Evolutionary conservation across 2,888 invertebrate genomes (phyloP), one percentile per base, ranked within the genome.

Genomic region (Lordiphosa fenestrarum): DNA sequence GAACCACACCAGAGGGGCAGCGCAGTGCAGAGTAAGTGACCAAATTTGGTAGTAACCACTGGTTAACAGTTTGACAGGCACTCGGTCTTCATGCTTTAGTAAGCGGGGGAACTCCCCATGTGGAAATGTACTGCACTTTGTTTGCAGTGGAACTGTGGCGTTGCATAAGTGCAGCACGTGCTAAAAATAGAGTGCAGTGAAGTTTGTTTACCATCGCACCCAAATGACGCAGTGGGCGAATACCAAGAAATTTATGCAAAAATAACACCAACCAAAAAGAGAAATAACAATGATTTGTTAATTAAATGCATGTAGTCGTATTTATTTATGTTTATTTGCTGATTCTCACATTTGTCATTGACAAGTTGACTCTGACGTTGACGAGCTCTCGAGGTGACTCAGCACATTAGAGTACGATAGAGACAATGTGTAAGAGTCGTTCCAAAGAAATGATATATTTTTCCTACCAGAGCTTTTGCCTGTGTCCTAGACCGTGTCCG

Each of bases 121-220:
- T 55, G 60, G 53, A 67, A 72, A 69, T 58, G 38, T 47, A 69
- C 59, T 47, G 58, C 62, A 69, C 47, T 54, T 41, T 50, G 47
- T 40, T 53, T 9, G 30, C 30, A 10, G 3, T 50, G 3, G 35
- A 13, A 13, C 55, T 40, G 37, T 59, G 41, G n/a, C 49, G 54
- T 67, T 72, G 65, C 71, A 68, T 72, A 72, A 72, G 61, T 39
- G 23, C n/a, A 25, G 53, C 53, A 58, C 68, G 49, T 65, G 68
- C 65, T 56, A 56, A 53, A 71, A 66, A 57, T 66, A 56, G 67
- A 42, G 12, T 39, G 36, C 6, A 21, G 37, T 40, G 56, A 46
- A 49, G 30, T 30, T 30, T 30, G 30, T 30, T 30, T 30, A 13
- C 21, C 15, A 35, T 36, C 30, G 21, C 25, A 12, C 2, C 38